phyloP scores from a whole-genome alignment of 2,113 vertebrate genomes.

The Oryzias celebensis region DNA sequence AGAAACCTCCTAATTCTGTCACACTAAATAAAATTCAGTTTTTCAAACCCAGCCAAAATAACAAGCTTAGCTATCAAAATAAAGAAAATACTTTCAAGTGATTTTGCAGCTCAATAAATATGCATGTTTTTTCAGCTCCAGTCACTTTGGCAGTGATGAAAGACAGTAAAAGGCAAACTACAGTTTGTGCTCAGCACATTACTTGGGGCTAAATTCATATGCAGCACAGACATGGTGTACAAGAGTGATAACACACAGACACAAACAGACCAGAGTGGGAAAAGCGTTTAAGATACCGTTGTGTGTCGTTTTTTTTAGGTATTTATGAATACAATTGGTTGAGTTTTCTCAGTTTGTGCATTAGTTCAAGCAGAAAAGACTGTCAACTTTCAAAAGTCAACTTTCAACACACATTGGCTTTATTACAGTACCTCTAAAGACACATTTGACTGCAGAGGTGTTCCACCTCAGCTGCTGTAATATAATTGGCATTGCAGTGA shows the following conservation, averaged over 20 bases:
- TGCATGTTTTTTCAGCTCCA: constrained; percentile 35
- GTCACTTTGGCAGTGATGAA: constrained; percentile 56
- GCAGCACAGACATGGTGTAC: constrained; percentile 26
- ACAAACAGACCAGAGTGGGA: constrained; percentile 33
- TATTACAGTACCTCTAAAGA: neutral
- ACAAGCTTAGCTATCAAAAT: constrained; percentile 52
- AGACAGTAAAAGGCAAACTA: constrained; percentile 45
- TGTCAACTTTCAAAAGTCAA: constrained; percentile 17
- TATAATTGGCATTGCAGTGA: neutral
- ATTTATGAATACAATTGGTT: constrained; percentile 15
- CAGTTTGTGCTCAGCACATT: constrained; percentile 49
- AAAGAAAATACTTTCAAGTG: constrained; percentile 41
- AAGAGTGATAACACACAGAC: constrained; percentile 40
- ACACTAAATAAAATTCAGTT: constrained; percentile 30
- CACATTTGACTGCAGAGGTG: neutral
- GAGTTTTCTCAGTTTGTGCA: constrained; percentile 2
- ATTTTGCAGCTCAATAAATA: constrained; percentile 59
- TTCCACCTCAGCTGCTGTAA: neutral
- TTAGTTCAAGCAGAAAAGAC: constrained; percentile 24
- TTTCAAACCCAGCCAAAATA: constrained; percentile 54
- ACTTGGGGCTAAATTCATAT: constrained; percentile 45
- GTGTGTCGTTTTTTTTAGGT: constrained; percentile 14
- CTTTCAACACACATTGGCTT: constrained; percentile 6
- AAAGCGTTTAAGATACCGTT: constrained; percentile 22
- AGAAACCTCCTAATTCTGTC: constrained; percentile 33